These are phyloP conservation scores for Acanthococcus lagerstroemiae DNA, from an alignment of 2,888 invertebrate species.

Conservation along the genomic window DNA sequence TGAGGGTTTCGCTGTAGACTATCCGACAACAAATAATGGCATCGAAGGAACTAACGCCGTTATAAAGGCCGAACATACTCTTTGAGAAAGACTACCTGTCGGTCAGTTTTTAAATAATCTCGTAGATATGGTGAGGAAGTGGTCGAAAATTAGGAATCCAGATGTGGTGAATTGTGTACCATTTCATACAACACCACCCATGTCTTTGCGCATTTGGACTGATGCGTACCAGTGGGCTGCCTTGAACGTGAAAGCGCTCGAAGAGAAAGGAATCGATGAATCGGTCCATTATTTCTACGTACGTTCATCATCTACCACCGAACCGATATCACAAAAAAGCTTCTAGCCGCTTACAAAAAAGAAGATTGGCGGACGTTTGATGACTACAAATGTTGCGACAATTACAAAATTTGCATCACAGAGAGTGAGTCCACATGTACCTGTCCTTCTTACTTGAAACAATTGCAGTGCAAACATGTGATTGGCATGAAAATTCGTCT, in stretches of 20 bases:
- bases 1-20: background rate
- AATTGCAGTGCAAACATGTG: no score
- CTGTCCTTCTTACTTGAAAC: no score
- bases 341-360: background rate
- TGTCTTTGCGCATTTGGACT: background rate
- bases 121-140: background rate
- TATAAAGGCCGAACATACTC: background rate
- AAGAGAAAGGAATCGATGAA: background rate
- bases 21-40: background rate
- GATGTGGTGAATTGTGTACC: background rate
- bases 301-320: background rate
- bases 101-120: background rate
- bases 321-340: background rate
- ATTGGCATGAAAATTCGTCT: no score
- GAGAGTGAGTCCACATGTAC: no score
- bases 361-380: no score
- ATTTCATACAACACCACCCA: background rate
- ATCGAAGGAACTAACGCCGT: background rate
- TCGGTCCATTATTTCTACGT: background rate
- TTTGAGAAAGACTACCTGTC: background rate
- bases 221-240: background rate
- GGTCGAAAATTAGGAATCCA: background rate
- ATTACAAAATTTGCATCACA: no score
- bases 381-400: no score
- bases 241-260: background rate